phyloP scores from a whole-genome alignment of 2,113 vertebrate genomes.

The Clarias gariepinus region DNA sequence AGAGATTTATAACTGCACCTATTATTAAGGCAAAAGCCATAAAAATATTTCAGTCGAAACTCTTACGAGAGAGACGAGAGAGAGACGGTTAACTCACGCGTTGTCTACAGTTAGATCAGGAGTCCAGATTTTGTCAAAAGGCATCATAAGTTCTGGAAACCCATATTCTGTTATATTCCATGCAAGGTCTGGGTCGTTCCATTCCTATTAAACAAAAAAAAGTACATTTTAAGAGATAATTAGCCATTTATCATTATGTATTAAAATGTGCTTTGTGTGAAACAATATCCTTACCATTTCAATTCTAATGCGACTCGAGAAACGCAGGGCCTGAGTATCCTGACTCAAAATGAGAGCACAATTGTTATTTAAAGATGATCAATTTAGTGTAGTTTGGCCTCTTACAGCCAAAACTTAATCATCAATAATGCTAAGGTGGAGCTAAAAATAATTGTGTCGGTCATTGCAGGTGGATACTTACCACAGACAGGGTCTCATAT shows the following conservation, averaged over 20 bases:
- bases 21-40: background rate
- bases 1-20: background rate
- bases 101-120: constrained; percentile 43
- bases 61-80: no score
- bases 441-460: background rate
- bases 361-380: background rate
- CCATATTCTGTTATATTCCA: constrained; percentile 3
- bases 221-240: background rate
- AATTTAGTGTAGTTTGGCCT: background rate
- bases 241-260: background rate
- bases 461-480: constrained; percentile 44
- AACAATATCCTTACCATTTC: constrained; percentile 54
- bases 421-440: background rate
- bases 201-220: constrained; percentile 26
- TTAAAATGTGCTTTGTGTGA: background rate
- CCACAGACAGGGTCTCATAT: constrained; percentile 69
- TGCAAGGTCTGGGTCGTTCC: constrained; percentile 27
- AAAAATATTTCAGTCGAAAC: background rate
- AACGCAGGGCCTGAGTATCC: constrained; percentile 67
- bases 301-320: constrained; percentile 58
- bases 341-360: constrained; percentile 35
- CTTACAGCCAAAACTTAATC: background rate
- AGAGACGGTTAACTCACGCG: constrained; percentile 22
- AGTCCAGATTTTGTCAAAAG: constrained; percentile 48
- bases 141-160: constrained; percentile 23